These are phyloP conservation scores for Benitochromis conjunctus DNA, from an alignment of 2,113 vertebrate species.

Conservation along the genomic window DNA sequence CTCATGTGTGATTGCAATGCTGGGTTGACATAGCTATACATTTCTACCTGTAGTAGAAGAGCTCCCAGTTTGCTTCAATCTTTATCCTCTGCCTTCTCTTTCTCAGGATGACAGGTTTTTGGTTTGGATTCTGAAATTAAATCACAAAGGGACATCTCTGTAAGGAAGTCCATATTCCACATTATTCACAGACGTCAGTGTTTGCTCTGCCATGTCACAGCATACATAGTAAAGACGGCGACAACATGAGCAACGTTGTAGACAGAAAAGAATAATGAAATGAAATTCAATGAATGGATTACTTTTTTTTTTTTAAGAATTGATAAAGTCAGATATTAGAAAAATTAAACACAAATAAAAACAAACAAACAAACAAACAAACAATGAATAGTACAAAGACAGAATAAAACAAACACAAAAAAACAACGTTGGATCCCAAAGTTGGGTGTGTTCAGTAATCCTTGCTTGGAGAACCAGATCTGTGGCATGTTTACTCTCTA, in stretches of 20 bases:
- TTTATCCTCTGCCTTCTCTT: slow-evolving; percentile 98
- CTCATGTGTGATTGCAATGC: neutral
- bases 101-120: slow-evolving; percentile 94
- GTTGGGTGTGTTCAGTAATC: neutral
- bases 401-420: neutral
- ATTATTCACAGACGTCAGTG: neutral
- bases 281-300: neutral
- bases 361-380: neutral
- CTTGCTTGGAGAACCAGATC: neutral
- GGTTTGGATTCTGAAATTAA: slow-evolving; percentile 85
- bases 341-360: neutral
- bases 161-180: neutral
- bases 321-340: neutral
- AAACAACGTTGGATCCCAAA: slow-evolving; percentile 31
- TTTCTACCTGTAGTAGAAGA: slow-evolving; percentile 94
- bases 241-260: neutral
- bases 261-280: neutral
- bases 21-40: accelerated
- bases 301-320: neutral
- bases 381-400: neutral
- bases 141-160: neutral
- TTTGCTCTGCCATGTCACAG: neutral
- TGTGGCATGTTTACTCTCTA: neutral
- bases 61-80: slow-evolving; percentile 98
- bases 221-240: neutral